Evolutionary conservation across 1,140 invertebrate genomes (phyloP).

Genomic region (Bombus pyrosoma): DNA sequence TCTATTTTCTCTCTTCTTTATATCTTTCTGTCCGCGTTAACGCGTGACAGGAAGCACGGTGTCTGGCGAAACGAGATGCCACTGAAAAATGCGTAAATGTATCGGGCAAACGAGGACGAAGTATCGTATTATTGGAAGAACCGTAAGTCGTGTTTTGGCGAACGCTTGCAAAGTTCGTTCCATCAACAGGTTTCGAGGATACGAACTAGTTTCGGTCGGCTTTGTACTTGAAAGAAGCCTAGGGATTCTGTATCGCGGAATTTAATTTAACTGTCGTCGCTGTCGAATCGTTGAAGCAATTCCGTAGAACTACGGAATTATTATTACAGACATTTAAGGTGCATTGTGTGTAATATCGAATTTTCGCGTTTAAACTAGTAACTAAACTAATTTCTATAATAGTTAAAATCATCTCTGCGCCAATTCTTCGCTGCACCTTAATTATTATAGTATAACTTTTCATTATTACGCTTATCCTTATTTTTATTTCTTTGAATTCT

Average conservation of each 20-base stretch:
- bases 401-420: too few species aligned
- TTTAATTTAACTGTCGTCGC: neutral
- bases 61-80: neutral
- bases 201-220: neutral
- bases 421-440: too few species aligned
- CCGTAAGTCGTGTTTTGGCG: constrained; percentile 4
- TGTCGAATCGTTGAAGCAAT: neutral
- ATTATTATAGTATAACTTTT: neutral
- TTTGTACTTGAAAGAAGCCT: neutral
- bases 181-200: constrained; percentile 39
- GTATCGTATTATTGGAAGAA: neutral
- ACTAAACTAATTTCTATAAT: too few species aligned
- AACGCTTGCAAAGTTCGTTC: neutral
- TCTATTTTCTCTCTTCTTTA: neutral
- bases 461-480: neutral
- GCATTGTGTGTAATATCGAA: neutral
- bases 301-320: neutral
- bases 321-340: neutral
- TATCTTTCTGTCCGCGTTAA: neutral
- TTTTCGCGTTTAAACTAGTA: neutral
- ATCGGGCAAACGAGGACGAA: neutral
- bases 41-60: neutral
- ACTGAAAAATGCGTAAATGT: constrained; percentile 27
- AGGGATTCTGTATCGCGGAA: neutral
- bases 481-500: neutral